phyloP scores from a whole-genome alignment of 1,140 invertebrate species.

The Protaetia brevitarsis region DNA sequence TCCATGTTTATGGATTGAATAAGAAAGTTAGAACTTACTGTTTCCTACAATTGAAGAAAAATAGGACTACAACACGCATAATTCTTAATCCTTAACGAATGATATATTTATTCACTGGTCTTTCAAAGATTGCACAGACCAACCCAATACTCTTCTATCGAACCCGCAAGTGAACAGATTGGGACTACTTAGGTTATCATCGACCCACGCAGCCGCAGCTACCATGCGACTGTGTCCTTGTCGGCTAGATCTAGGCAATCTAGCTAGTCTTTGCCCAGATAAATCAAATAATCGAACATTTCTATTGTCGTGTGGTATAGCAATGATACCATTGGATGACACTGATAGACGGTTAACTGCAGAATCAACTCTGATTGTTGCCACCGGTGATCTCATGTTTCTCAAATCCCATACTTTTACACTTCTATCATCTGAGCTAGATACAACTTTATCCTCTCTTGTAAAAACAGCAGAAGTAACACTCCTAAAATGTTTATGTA shows the following conservation, averaged over 20 bases:
- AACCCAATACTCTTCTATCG: conserved; percentile 90
- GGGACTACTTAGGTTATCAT: conserved; percentile 67
- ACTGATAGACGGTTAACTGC: conserved; percentile 91
- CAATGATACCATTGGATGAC: conserved; percentile 80
- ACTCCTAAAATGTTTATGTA: conserved; percentile 75
- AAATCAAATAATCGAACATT: conserved; percentile 95
- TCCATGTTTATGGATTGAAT: too few species aligned
- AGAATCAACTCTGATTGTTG: conserved; percentile 91
- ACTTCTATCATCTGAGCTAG: conserved; percentile 93
- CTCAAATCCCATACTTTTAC: conserved; percentile 96
- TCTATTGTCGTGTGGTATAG: conserved; percentile 96
- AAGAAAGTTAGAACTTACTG: too few species aligned
- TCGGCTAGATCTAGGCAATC: conserved; percentile 81
- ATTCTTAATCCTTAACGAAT: neutral
- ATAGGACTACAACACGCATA: neutral
- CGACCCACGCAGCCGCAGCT: conserved; percentile 86
- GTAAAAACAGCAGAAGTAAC: conserved; percentile 97
- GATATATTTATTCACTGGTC: conserved; percentile 50
- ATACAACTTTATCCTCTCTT: conserved; percentile 92
- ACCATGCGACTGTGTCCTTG: conserved; percentile 97
- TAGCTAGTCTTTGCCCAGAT: conserved; percentile 81
- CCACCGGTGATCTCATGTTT: conserved; percentile 94
- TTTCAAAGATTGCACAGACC: conserved; percentile 80
- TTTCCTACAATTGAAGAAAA: neutral
- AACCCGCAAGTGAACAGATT: conserved; percentile 97